Conservation (phyloP, 1,140 invertebrate species). For the Cotesia chilonis region DNA sequence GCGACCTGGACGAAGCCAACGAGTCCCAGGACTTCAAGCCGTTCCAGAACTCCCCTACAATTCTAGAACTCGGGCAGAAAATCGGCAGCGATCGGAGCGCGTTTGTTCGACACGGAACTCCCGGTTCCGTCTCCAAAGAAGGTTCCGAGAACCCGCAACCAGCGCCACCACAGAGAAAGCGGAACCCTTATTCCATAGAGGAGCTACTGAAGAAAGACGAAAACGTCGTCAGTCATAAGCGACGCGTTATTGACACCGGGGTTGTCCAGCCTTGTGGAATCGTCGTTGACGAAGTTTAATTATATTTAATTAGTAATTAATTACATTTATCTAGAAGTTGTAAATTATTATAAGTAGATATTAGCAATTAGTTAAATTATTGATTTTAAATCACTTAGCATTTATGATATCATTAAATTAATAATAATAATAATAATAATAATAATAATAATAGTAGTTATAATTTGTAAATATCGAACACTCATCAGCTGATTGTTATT, state of each 20-base stretch:
- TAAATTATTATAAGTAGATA: too few species aligned
- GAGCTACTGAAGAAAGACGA: constrained; percentile 83
- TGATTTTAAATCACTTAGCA: too few species aligned
- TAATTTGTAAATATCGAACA: too few species aligned
- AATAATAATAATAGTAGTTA: too few species aligned
- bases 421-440: too few species aligned
- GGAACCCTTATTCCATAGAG: constrained; percentile 87
- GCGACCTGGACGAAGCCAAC: constrained; percentile 68
- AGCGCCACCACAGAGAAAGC: constrained; percentile 68
- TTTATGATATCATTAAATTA: too few species aligned
- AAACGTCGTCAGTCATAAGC: constrained; percentile 59
- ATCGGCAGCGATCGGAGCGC: constrained; percentile 57
- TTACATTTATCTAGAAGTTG: too few species aligned
- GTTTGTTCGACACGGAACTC: constrained; percentile 53
- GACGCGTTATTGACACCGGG: constrained; percentile 52
- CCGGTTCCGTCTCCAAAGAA: constrained; percentile 42
- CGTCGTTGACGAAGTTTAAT: constrained; percentile 54
- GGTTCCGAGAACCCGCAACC: constrained; percentile 42
- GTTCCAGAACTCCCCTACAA: constrained; percentile 54
- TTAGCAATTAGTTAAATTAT: too few species aligned
- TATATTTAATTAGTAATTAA: not conserved
- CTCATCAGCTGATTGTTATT: too few species aligned
- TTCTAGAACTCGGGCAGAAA: constrained; percentile 58
- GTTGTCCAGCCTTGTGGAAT: constrained; percentile 63
- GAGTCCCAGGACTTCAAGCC: constrained; percentile 59